Base-by-base conservation (phyloP, 2,113 vertebrate genomes). In the Loxodonta africana region DNA sequence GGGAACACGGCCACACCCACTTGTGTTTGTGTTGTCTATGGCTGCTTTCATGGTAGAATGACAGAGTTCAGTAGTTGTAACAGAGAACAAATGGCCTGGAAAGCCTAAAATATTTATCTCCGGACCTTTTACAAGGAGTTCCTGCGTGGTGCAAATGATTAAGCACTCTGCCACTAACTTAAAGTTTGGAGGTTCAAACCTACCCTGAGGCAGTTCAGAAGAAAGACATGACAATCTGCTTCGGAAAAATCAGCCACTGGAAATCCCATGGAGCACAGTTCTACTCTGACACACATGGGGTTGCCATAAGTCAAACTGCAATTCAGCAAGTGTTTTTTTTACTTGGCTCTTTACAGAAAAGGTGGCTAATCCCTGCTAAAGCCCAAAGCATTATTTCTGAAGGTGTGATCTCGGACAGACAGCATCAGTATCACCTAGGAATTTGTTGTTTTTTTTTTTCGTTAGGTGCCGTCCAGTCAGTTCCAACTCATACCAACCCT, bases 41-140 rank as follows among this genome's bases (percentile, higher is more conserved):
- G 21, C 23, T 95, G 9, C 21, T 84, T 91, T 83, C 30, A 37
- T 71, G 44, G 48, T 41, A 73, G 17, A 67, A 73, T 9, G 44
- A 23, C 37, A 94, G 62, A 90, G 12, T 2, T 74, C 73, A 78
- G 25, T 67, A 80, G 48, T 21, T 37, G 23, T 60, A 41, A 90
- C 5, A 51, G 81, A 91, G 33, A 67, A 25, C 77, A 90, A 57
- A 87, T 23, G 25, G 81, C 20, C 21, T 1, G 1, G 10, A 74
- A 83, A 60, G 57, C 28, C 46, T 90, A 48, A 62, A 90, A 60
- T 84, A 86, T 46, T 80, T 89, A 90, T 76, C 82, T 41, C 74
- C 60, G 82, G 51, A 28, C 25, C 12, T 5, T 74, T 74, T 74
- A 41, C 37, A 74, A 74, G 8, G 37, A 41, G 33, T 41, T 20